Conservation (phyloP, 2,797 vertebrate species). For the Oreochromis mossambicus region DNA sequence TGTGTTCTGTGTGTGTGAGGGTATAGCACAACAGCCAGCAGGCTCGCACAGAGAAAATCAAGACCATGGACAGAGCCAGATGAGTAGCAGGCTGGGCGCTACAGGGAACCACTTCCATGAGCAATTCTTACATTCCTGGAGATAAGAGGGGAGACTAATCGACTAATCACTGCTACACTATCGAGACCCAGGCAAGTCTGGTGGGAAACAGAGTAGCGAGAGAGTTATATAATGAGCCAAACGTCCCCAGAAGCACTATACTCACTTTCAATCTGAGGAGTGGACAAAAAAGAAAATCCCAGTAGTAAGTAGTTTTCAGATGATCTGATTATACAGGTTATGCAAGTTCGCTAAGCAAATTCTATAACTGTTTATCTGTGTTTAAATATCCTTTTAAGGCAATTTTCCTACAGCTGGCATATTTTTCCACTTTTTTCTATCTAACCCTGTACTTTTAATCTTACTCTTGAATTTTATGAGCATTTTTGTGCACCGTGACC, state of each 20-base stretch:
- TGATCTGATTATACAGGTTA: background rate
- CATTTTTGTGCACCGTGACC: background rate
- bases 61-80: constrained; percentile 14
- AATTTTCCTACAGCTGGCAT: background rate
- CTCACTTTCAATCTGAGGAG: background rate
- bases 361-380: background rate
- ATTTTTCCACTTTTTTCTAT: background rate
- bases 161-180: constrained; percentile 23
- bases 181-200: background rate
- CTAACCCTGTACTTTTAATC: background rate
- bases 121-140: constrained; percentile 13
- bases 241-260: background rate
- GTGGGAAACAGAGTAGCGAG: background rate
- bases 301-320: background rate
- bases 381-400: background rate
- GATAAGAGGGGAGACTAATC: constrained; percentile 19
- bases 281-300: background rate
- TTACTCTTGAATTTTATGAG: background rate
- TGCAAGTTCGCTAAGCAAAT: background rate
- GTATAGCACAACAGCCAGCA: background rate
- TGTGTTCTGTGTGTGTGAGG: background rate
- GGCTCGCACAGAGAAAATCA: constrained; percentile 14
- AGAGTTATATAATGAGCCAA: background rate
- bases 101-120: background rate
- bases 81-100: background rate